Evolutionary conservation across 1,140 invertebrate species (phyloP).

Genomic region (Formica exsecta): DNA sequence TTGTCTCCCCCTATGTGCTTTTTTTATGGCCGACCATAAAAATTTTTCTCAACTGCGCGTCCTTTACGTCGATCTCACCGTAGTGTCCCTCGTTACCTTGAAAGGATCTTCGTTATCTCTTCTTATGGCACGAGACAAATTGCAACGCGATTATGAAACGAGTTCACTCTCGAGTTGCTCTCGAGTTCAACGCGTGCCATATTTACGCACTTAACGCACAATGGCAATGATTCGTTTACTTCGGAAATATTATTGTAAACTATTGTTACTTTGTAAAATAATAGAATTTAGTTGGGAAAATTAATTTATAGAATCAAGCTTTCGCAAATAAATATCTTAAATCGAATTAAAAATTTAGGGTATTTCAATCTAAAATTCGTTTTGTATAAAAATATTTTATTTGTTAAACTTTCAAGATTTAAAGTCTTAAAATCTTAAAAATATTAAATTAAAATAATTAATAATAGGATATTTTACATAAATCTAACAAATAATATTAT

Average conservation of each 20-base stretch:
- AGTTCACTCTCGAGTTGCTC: slow-evolving; percentile 30
- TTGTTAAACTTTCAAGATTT: too few species aligned
- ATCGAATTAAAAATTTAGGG: neutral
- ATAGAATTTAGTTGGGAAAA: neutral
- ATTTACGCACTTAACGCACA: neutral
- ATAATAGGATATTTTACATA: too few species aligned
- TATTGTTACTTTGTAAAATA: neutral
- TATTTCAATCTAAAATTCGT: neutral
- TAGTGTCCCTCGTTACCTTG: slow-evolving; percentile 22
- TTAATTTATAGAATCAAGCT: neutral
- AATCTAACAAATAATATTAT: too few species aligned
- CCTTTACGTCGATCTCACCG: slow-evolving; percentile 17
- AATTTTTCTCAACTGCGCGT: slow-evolving; percentile 29
- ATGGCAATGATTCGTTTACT: neutral
- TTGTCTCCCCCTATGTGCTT: neutral
- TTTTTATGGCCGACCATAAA: slow-evolving; percentile 6
- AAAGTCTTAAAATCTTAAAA: too few species aligned
- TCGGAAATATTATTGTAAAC: neutral
- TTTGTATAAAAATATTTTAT: too few species aligned
- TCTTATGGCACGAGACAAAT: slow-evolving; percentile 60
- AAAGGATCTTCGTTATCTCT: slow-evolving; percentile 55
- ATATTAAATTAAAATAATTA: too few species aligned
- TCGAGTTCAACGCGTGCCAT: neutral
- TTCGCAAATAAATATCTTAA: too few species aligned
- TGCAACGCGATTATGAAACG: slow-evolving; percentile 15